Conservation (phyloP, 2,888 invertebrate genomes). For the Ischnus inquisitorius region DNA sequence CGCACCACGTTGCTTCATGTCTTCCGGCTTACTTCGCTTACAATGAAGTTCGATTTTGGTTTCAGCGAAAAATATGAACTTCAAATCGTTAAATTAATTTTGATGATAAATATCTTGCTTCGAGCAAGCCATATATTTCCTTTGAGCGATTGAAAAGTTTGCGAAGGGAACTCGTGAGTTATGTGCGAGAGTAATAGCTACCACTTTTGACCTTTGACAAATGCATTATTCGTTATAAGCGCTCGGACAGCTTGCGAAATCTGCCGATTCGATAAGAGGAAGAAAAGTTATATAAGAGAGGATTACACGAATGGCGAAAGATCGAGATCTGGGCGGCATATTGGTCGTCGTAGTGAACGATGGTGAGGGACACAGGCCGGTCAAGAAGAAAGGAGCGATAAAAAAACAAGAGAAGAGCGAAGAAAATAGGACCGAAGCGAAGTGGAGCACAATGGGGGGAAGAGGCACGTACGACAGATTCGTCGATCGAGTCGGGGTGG, state of each 20-base stretch:
- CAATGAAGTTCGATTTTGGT: background rate
- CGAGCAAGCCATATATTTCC: background rate
- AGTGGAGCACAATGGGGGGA: background rate
- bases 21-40: background rate
- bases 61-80: background rate
- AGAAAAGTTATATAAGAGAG: slow-evolving; percentile 11
- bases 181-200: background rate
- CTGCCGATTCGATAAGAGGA: background rate
- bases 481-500: slow-evolving; percentile 58
- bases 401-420: slow-evolving; percentile 4
- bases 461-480: slow-evolving; percentile 61
- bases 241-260: slow-evolving; percentile 6
- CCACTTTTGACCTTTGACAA: background rate
- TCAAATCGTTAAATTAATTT: background rate
- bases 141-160: background rate
- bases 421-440: slow-evolving; percentile 36
- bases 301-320: slow-evolving; percentile 4
- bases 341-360: slow-evolving; percentile 3
- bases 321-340: slow-evolving; percentile 6
- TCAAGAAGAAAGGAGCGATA: slow-evolving; percentile 15
- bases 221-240: background rate
- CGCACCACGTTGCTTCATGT: background rate
- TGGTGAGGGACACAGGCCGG: slow-evolving; percentile 5
- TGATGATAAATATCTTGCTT: background rate
- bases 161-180: background rate